Conservation (phyloP, 2,888 invertebrate genomes). For the Tiphia femorata region DNA sequence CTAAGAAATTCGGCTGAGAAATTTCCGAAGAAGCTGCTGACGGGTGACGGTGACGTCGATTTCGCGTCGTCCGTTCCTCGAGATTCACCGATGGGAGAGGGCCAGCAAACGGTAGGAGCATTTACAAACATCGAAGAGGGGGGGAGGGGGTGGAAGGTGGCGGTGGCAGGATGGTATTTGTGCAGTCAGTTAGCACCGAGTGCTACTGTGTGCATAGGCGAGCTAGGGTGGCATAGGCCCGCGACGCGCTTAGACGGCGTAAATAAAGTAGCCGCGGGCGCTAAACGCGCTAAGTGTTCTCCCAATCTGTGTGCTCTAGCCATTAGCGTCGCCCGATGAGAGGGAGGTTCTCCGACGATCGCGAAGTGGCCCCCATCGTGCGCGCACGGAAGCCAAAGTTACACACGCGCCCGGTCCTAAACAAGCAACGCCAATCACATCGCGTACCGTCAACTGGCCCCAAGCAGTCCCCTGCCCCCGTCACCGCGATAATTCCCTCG, state of each 20-base stretch:
- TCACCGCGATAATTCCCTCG: no score
- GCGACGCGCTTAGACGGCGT: constrained; percentile 41
- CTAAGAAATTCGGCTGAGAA: background rate
- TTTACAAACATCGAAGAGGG: constrained; percentile 40
- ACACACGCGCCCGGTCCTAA: constrained; percentile 34
- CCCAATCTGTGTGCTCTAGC: constrained; percentile 55
- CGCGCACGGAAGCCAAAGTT: constrained; percentile 14
- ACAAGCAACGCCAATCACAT: constrained; percentile 41
- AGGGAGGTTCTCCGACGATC: constrained; percentile 8
- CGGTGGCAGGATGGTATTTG: constrained; percentile 43
- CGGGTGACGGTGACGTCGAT: constrained; percentile 31
- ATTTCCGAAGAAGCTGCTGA: background rate
- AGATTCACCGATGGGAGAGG: constrained; percentile 28
- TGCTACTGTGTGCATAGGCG: constrained; percentile 52
- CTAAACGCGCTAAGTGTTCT: constrained; percentile 57
- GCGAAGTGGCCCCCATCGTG: background rate
- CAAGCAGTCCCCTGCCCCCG: no score
- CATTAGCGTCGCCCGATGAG: constrained; percentile 42
- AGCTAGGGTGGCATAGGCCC: no score
- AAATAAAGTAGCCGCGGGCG: constrained; percentile 58
- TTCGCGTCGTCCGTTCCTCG: constrained; percentile 32
- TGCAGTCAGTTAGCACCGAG: constrained; percentile 51
- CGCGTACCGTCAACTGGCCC: no score
- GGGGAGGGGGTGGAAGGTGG: no score
- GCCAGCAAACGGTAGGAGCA: constrained; percentile 15